Base-by-base conservation (phyloP, 2,113 vertebrate genomes). In the Geothlypis trichas region DNA sequence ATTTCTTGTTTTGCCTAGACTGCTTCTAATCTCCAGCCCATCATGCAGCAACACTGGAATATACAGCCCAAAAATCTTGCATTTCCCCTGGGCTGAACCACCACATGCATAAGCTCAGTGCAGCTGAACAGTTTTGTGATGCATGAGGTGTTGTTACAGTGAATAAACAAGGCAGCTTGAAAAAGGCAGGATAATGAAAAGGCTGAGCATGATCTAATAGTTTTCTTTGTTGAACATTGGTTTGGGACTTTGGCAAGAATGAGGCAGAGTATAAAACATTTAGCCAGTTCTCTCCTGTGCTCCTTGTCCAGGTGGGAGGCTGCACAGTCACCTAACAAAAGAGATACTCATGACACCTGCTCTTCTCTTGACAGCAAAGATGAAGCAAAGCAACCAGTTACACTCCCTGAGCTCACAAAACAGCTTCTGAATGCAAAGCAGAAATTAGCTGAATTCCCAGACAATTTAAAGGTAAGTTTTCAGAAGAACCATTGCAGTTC, bases 381-480 rank as follows among this genome's bases (percentile, higher is more conserved):
- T 88, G 97, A 97, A 91, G 42, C 58, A 67, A 96, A 90, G 49
- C 96, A 98, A 37, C 85, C 87, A 0, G 67, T 98, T 27, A 98
- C 98, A 15, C 97, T 99, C 66, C 95, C 98, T 37, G 98, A 98
- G 63, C 94, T 99, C 97, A 99, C 98, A 5, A 90, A 97, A 68
- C 98, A 97, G 93, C 98, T 99, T 89, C 95, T 98, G 4, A 96
- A 98, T 78, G 97, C 97, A 7, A 99, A 99, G 95, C 97, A 98
- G 78, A 97, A 95, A 87, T 97, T 99, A 78, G 97, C 97, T 6
- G 97, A 98, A 55, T 96, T 99, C 87, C 98, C 99, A 8, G 97
- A 98, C 23, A 97, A 78, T 63, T 42, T 98, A 79, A 98, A 98
- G 98, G 98, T 98, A 95, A 97, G 97, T 68, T 74, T 81, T 59